Evolutionary conservation across 2,888 invertebrate species (phyloP).

Genomic region (Agriopis aurantiaria): DNA sequence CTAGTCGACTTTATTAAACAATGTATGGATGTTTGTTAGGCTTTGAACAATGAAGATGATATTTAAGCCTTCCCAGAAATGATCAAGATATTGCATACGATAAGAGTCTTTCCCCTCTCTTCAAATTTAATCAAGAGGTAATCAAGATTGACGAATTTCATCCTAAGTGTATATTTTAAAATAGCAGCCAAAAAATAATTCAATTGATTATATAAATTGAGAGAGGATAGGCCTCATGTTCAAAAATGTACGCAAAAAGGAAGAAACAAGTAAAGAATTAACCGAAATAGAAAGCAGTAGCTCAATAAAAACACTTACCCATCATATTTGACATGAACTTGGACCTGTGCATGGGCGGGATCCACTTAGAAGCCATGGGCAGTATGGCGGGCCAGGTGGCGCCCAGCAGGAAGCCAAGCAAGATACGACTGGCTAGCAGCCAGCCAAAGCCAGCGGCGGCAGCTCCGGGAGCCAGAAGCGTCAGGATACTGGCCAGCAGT

Average conservation of each 20-base stretch:
- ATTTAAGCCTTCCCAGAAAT: too few species aligned
- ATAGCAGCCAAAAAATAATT: too few species aligned
- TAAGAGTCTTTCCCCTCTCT: too few species aligned
- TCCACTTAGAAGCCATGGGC: constrained; percentile 97
- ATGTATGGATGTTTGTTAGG: not conserved
- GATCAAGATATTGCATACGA: too few species aligned
- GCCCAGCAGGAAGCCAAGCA: constrained; percentile 93
- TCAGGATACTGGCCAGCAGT: constrained; percentile 92
- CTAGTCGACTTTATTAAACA: not conserved
- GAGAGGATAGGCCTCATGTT: too few species aligned
- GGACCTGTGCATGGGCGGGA: constrained; percentile 96
- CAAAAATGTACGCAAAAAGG: not conserved
- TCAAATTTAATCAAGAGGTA: too few species aligned
- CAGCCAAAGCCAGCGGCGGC: constrained; percentile 90
- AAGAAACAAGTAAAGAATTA: not conserved
- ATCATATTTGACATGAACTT: constrained; percentile 97
- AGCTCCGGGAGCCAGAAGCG: constrained; percentile 92
- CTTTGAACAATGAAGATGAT: too few species aligned
- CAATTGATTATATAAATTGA: too few species aligned
- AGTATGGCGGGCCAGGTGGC: constrained; percentile 98
- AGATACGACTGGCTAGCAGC: constrained; percentile 90
- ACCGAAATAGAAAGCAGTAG: not conserved
- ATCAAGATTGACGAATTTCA: not conserved
- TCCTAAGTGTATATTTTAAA: not conserved
- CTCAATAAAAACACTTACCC: constrained; percentile 84